Conservation (phyloP, 2,888 invertebrate genomes). For the Trissolcus japonicus region DNA sequence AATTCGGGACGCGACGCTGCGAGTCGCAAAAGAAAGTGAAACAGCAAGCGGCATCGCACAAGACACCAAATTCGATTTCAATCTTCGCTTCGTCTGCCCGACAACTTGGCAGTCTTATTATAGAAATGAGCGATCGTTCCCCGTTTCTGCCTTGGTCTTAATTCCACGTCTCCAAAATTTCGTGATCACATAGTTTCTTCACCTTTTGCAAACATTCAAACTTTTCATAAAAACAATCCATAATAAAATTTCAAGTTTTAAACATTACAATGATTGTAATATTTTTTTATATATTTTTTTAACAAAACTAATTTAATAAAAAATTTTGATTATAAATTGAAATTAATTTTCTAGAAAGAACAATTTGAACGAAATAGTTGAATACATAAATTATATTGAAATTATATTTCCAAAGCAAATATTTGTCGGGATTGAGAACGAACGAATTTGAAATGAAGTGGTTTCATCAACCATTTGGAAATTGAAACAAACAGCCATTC, state of each 20-base stretch:
- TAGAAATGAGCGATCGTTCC: conserved; percentile 42
- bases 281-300: too few species aligned
- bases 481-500: conserved; percentile 15
- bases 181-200: conserved; percentile 1
- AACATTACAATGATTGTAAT: too few species aligned
- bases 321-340: too few species aligned
- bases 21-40: conserved; percentile 27
- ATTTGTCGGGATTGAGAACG: too few species aligned
- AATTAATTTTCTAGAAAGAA: too few species aligned
- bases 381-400: too few species aligned
- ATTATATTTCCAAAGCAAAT: too few species aligned
- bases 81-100: conserved; percentile 39
- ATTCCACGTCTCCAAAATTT: conserved; percentile 6
- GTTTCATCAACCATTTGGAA: not conserved
- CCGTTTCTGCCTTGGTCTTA: conserved; percentile 28
- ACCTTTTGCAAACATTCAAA: too few species aligned
- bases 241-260: too few species aligned
- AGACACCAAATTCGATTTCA: conserved; percentile 44
- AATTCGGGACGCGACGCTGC: conserved; percentile 22
- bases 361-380: too few species aligned
- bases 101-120: conserved; percentile 53
- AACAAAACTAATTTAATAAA: too few species aligned
- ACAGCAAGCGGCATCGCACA: conserved; percentile 17
- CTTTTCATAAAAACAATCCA: too few species aligned
- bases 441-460: conserved; percentile 6